These are phyloP conservation scores for Muscicapa adusta DNA, from an alignment of 2,113 vertebrate genomes.

Conservation along the genomic window DNA sequence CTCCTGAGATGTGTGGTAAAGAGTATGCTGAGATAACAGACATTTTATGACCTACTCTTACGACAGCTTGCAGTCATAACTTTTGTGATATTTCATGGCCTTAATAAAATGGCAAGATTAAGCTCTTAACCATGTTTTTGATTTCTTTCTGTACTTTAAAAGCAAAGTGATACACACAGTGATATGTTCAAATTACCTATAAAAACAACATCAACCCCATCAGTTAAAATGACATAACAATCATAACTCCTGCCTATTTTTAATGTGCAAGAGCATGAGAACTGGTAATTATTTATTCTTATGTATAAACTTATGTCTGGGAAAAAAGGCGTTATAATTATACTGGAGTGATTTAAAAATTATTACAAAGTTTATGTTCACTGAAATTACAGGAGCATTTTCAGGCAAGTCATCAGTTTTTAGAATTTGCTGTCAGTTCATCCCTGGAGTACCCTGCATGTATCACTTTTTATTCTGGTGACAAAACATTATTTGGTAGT, in stretches of 20 bases:
- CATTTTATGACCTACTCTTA: neutral
- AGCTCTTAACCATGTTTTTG: neutral
- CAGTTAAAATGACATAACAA: neutral
- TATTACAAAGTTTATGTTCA: neutral
- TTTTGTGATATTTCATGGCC: neutral
- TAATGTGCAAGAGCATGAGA: neutral
- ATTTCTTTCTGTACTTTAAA: neutral
- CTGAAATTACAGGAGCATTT: neutral
- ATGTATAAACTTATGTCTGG: neutral
- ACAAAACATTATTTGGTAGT: neutral
- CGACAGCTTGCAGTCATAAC: neutral
- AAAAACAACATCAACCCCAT: fast-evolving
- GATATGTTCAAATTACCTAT: neutral
- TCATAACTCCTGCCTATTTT: neutral
- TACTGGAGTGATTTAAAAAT: neutral
- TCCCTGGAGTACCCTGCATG: neutral
- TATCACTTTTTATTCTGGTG: slow-evolving; percentile 17
- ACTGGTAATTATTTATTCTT: neutral
- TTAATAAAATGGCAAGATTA: neutral
- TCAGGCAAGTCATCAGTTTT: neutral
- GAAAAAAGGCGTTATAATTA: neutral
- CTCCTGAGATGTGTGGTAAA: neutral
- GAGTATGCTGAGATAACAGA: neutral
- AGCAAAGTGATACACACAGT: neutral
- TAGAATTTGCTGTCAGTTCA: neutral